Evolutionary conservation across 2,797 vertebrate species (phyloP).

Genomic region (Paguma larvata): DNA sequence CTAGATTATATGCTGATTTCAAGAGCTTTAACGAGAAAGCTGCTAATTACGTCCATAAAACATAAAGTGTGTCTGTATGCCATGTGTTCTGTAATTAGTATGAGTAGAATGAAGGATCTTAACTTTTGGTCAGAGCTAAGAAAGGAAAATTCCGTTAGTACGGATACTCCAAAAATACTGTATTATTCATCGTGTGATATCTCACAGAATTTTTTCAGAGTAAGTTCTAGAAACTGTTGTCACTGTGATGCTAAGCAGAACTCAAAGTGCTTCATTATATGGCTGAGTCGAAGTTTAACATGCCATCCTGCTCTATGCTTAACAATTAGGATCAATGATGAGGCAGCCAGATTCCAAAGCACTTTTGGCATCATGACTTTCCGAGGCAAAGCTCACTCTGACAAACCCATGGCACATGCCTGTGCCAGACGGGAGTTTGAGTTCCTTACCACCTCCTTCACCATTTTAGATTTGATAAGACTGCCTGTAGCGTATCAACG

Average conservation of each 20-base stretch:
- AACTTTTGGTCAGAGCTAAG: conserved; percentile 77
- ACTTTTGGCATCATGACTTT: background rate
- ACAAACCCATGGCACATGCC: background rate
- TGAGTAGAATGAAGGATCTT: conserved; percentile 81
- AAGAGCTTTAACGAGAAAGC: conserved; percentile 89
- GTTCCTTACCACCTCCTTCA: background rate
- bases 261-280: conserved; percentile 31
- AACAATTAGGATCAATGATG: conserved; percentile 45
- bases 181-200: conserved; percentile 35
- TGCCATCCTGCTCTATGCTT: background rate
- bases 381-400: conserved; percentile 1
- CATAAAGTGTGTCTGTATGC: conserved; percentile 86
- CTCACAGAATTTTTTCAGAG: conserved; percentile 53
- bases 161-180: conserved; percentile 37
- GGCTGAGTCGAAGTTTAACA: conserved; percentile 9
- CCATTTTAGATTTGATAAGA: conserved; percentile 22
- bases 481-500: background rate
- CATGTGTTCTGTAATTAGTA: conserved; percentile 85
- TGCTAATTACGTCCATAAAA: conserved; percentile 87
- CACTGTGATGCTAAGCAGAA: conserved; percentile 42
- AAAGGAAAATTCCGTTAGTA: conserved; percentile 60
- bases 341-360: conserved; percentile 54
- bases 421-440: background rate
- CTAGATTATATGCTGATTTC: conserved; percentile 87
- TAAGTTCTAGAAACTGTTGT: conserved; percentile 54